Evolutionary conservation across 2,888 invertebrate species (phyloP).

Genomic region (Hetaerina titia): DNA sequence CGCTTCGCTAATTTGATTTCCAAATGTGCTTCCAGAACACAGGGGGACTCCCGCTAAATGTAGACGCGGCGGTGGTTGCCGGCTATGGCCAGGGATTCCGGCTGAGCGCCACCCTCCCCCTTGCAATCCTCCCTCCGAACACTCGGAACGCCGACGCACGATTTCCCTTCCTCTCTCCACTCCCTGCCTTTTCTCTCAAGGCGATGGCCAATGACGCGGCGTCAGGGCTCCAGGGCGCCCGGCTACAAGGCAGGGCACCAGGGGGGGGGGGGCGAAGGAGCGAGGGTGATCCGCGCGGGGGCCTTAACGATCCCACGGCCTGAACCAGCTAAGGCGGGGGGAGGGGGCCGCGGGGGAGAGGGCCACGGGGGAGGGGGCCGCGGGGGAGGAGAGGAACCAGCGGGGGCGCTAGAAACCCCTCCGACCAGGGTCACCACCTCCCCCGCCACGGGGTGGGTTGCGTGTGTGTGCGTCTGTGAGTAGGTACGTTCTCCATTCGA

Average conservation of each 20-base stretch:
- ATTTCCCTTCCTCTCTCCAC: conserved; percentile 75
- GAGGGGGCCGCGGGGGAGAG: neutral
- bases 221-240: neutral
- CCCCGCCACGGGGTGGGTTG: neutral
- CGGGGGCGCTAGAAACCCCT: neutral
- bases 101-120: conserved; percentile 63
- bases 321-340: conserved; percentile 35
- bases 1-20: conserved; percentile 63
- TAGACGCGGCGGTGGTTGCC: conserved; percentile 28
- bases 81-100: neutral
- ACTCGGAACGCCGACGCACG: conserved; percentile 69
- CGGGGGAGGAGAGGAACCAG: neutral
- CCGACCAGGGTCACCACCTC: neutral
- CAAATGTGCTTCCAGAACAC: conserved; percentile 32
- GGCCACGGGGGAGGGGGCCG: neutral
- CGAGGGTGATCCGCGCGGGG: conserved; percentile 10
- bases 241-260: neutral
- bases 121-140: conserved; percentile 68
- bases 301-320: conserved; percentile 49
- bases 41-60: conserved; percentile 52
- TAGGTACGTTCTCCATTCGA: too few species aligned
- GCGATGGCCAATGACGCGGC: neutral
- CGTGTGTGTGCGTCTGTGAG: too few species aligned
- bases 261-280: neutral
- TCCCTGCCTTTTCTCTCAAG: conserved; percentile 70